These are phyloP conservation scores for Brachionichthys hirsutus DNA, from an alignment of 2,113 vertebrate genomes.

Conservation along the genomic window DNA sequence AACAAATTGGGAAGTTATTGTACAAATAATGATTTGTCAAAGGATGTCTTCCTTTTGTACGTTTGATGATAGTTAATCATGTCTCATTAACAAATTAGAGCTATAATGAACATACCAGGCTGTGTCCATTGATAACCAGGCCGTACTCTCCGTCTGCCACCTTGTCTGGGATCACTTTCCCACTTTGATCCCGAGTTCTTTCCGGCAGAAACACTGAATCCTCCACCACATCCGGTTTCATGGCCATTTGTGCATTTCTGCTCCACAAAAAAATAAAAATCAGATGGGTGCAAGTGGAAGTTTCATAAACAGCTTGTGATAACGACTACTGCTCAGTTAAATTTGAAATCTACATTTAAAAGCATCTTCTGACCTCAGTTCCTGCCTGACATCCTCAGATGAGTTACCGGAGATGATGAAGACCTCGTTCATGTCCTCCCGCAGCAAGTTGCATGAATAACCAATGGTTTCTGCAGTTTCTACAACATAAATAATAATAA, in stretches of 20 bases:
- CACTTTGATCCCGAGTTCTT: conserved; percentile 50
- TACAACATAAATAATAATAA: conserved; percentile 43
- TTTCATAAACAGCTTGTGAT: not conserved
- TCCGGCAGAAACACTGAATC: conserved; percentile 62
- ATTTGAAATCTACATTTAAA: not conserved
- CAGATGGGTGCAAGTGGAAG: not conserved
- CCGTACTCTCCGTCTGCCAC: conserved; percentile 83
- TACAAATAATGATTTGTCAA: not conserved
- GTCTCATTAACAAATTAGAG: not conserved
- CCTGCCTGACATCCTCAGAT: conserved; percentile 74
- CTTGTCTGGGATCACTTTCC: conserved; percentile 79
- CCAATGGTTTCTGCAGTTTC: conserved; percentile 96
- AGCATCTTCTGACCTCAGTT: conserved; percentile 83
- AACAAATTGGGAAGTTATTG: too few relatives aligned
- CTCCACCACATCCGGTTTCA: conserved; percentile 77
- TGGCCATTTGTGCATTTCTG: conserved; percentile 82
- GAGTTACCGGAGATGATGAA: conserved; percentile 83
- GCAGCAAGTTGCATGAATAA: conserved; percentile 89
- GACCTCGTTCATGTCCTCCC: conserved; percentile 88
- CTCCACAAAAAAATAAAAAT: not conserved
- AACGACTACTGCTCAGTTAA: not conserved
- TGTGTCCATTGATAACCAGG: conserved; percentile 90
- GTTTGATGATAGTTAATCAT: not conserved
- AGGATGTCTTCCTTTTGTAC: too few relatives aligned
- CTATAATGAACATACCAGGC: conserved; percentile 80